Evolutionary conservation across 1,140 invertebrate genomes (phyloP), one percentile per base, ranked within the genome.

Genomic region (Halyomorpha halys): DNA sequence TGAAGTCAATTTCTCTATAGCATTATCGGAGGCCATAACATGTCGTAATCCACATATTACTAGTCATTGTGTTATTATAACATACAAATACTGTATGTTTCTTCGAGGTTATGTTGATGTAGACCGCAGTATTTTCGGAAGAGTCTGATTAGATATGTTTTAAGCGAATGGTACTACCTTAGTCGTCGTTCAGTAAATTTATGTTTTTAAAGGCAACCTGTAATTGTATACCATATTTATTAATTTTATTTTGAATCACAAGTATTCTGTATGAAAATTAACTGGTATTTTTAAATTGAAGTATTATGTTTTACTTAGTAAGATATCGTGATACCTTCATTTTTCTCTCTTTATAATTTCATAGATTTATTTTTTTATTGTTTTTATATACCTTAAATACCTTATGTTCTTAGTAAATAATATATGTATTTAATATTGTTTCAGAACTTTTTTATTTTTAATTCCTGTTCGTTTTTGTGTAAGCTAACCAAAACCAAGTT

Each of bases 301-400:
- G 47, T 49, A 49, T 49, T 49, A 49, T 49, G n/a, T 49, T 49
- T 49, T 19, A 49, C 21, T 49, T 19, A 11, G n/a, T 49, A 49
- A 49, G 47, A 18, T 49, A 39, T 9, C 21, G 47, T 49, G 47
- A 49, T 49, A 49, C n/a, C n/a, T 19, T 19, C 5, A 49, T 6
- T 49, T 49, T 49, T 49, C n/a, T 18, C 11, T 49, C 11, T 49
- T 23, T 23, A 23, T 56, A 1, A 11, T 56, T 5, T 23, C 19
- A 56, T 56, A 56, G 53, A 23, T 56, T 56, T 56, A 56, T 56
- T 56, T 56, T 56, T 56, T 56, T 56, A 56, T 23, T 56, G 15
- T 56, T 23, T 56, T 23, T 56, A 23, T 56, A 56, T 4, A 56
- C 9, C 15, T 11, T 56, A 23, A 23, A 56, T 56, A 56, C 53